Conservation (phyloP, 2,888 invertebrate genomes). For the Parapristionchus giblindavisi region DNA sequence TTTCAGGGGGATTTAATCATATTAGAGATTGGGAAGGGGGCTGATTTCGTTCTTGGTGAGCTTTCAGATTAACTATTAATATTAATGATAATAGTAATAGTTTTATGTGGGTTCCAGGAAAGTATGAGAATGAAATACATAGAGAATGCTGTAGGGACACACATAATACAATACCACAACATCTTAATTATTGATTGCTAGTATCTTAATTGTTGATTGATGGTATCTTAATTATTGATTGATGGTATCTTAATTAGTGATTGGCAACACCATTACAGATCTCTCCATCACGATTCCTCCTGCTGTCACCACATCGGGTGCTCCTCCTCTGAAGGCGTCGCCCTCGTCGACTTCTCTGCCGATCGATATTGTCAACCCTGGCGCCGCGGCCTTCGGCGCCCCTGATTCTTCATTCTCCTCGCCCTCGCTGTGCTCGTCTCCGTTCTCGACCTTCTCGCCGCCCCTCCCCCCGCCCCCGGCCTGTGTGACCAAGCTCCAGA, state of each 20-base stretch:
- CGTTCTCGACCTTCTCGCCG: background rate
- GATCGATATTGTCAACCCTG: background rate
- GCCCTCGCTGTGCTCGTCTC: background rate
- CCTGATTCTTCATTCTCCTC: background rate
- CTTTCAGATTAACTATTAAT: too few relatives aligned
- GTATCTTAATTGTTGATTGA: background rate
- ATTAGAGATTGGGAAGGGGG: too few relatives aligned
- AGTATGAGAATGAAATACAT: too few relatives aligned
- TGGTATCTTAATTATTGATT: background rate
- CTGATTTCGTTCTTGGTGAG: too few relatives aligned
- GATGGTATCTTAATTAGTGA: background rate
- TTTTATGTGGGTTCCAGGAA: too few relatives aligned
- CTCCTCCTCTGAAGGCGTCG: background rate
- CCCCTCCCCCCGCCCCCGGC: background rate
- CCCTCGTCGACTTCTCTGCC: constrained; percentile 2
- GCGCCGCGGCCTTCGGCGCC: background rate
- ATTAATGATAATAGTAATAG: too few relatives aligned
- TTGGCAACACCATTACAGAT: background rate
- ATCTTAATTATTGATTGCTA: too few relatives aligned
- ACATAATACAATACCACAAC: too few relatives aligned
- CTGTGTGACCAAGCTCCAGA: background rate
- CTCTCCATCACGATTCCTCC: background rate
- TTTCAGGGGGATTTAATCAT: too few relatives aligned
- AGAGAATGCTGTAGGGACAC: too few relatives aligned
- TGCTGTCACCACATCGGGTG: background rate